Base-by-base conservation (phyloP, 2,888 invertebrate genomes). In the Lycocerus yunnanus region DNA sequence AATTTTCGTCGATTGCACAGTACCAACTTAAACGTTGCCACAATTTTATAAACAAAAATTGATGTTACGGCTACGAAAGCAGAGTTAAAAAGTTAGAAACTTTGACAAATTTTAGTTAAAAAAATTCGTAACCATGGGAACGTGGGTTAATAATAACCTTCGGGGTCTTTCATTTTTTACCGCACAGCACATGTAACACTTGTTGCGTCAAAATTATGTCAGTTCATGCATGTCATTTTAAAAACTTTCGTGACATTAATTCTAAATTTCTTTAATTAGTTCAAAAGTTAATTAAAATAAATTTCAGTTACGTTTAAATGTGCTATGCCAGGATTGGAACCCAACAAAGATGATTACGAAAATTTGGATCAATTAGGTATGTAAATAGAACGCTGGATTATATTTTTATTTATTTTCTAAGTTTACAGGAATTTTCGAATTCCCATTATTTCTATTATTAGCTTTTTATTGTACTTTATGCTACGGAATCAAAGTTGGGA, bases 191-290 rank as follows among this genome's bases (percentile, higher is more conserved):
- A 63, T 63, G 61, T 14, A 63, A 18, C 43, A 73, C 73, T 58
- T 73, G 73, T 73, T 73, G 73, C 69, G 69, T 69, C 65, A 68
- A 66, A 73, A 60, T 60, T 63, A 20, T 15, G 61, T 63, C 61
- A 43, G 43, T 43, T 43, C 16, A 63, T 18, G n/a, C 15, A 18
- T 63, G 16, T 16, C 18, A 15, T 20, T 63, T 18, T 63, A 63
- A 20, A 63, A 63, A 63, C 16, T 16, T 14, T 3, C 20, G 16
- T 63, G 61, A 18, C 20, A 18, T 15, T 18, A 15, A 18, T 11
- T 63, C 61, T 0, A n/a, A 63, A 18, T 60, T 60, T 63, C 6
- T 18, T 63, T 9, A 20, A n/a, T 63, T 70, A 65, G 20, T 13
- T 15, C 3, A 18, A 3, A 58, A 58, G 59, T 66, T 69, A 15